Percentiles rank a stretch among this genome's conserved stretches.
Conservation (phyloP, 2,888 invertebrate genomes). For the Dinocampus coccinellae region DNA sequence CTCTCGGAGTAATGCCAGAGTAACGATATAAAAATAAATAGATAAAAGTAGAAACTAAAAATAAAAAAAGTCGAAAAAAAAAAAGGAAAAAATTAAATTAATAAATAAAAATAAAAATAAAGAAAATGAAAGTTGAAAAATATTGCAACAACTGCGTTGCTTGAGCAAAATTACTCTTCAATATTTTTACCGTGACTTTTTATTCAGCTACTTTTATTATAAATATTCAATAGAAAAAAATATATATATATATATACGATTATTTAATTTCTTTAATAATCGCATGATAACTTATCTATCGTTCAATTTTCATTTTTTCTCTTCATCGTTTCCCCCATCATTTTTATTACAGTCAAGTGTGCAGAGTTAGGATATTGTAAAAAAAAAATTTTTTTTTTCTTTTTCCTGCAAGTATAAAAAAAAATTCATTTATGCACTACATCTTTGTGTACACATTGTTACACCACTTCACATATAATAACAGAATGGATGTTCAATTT, state of each 20-base stretch:
- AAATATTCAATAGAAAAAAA: background rate
- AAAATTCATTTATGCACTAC: too few relatives aligned
- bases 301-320: too few relatives aligned
- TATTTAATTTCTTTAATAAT: too few relatives aligned
- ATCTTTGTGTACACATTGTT: too few relatives aligned
- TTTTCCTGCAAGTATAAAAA: background rate
- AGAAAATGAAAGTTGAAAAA: background rate
- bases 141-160: background rate
- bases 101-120: background rate
- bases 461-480: too few relatives aligned
- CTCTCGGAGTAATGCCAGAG: background rate
- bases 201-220: background rate
- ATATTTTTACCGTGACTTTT: constrained; percentile 10
- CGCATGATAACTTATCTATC: too few relatives aligned
- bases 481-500: too few relatives aligned
- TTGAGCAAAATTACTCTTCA: background rate
- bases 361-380: background rate
- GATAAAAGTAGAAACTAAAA: background rate
- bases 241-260: too few relatives aligned
- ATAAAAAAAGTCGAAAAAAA: background rate
- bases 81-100: too few relatives aligned
- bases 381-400: background rate
- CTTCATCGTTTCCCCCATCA: too few relatives aligned
- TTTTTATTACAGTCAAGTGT: too few relatives aligned
- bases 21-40: constrained; percentile 9